Percentiles rank a stretch among this genome's conserved stretches.
Conservation (phyloP, 1,140 invertebrate species). For the Trachymyrmex septentrionalis region DNA sequence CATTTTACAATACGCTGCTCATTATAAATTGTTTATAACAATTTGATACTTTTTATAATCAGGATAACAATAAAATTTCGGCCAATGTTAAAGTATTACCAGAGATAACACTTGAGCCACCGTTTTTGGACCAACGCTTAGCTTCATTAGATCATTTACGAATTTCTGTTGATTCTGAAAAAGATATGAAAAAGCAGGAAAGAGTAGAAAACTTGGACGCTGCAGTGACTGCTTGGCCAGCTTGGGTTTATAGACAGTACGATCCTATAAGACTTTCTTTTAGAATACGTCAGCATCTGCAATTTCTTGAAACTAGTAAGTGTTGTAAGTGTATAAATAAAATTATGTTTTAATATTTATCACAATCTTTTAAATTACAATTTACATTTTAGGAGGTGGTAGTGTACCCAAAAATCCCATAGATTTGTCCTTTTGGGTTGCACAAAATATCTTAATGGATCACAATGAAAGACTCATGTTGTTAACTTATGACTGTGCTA, state of each 20-base stretch:
- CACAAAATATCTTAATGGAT: constrained; percentile 90
- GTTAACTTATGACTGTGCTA: constrained; percentile 89
- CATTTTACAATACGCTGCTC: not conserved
- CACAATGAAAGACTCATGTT: constrained; percentile 88
- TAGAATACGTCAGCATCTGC: constrained; percentile 83
- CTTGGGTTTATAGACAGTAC: constrained; percentile 91
- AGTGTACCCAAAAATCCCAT: constrained; percentile 89
- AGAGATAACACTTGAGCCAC: constrained; percentile 87
- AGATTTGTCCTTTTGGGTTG: constrained; percentile 93
- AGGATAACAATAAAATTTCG: constrained; percentile 75
- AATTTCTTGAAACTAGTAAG: constrained; percentile 81
- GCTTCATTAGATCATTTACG: constrained; percentile 84
- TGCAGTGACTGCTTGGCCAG: constrained; percentile 87
- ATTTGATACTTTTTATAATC: constrained; percentile 47
- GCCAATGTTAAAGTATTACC: constrained; percentile 90
- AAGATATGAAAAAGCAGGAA: constrained; percentile 75
- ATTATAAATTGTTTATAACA: constrained; percentile 31
- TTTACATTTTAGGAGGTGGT: constrained; percentile 77
- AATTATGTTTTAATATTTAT: constrained; percentile 45
- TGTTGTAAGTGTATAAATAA: constrained; percentile 15
- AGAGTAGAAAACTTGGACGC: constrained; percentile 85
- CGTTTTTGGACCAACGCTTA: constrained; percentile 85
- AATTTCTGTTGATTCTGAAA: constrained; percentile 71
- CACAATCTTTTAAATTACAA: constrained; percentile 21
- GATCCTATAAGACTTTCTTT: constrained; percentile 88